Evolutionary conservation across 2,113 vertebrate genomes (phyloP).

Genomic region (Heterochromis multidens): DNA sequence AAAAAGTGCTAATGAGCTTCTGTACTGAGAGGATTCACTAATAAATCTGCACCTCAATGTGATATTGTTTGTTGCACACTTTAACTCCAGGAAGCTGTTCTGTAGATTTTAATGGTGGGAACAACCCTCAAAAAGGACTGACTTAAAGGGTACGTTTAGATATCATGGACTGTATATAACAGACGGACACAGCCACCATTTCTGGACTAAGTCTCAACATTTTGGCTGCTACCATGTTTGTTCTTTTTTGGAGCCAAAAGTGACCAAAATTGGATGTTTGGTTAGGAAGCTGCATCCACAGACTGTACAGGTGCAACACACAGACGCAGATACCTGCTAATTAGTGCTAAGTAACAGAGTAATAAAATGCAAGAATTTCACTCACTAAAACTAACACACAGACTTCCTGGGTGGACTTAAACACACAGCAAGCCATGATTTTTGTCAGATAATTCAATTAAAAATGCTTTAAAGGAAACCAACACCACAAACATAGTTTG

Average conservation of each 20-base stretch:
- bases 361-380: neutral
- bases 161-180: neutral
- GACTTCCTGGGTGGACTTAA: rapidly evolving
- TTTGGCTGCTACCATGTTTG: neutral
- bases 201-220: neutral
- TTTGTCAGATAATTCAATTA: neutral
- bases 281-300: neutral
- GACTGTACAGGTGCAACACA: neutral
- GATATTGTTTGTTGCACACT: neutral
- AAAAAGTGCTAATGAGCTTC: neutral
- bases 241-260: neutral
- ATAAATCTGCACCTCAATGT: neutral
- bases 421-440: no score
- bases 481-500: neutral
- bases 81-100: neutral
- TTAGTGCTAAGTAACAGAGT: neutral
- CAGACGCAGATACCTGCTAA: neutral
- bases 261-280: neutral
- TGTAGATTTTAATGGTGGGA: neutral
- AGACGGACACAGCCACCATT: neutral
- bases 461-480: neutral
- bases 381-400: neutral
- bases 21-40: neutral
- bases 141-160: neutral
- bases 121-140: neutral